A percentile compares a stretch with the other conserved stretches of the same genome.
Conservation (phyloP, 2,113 vertebrate genomes). For the Scomber colias region DNA sequence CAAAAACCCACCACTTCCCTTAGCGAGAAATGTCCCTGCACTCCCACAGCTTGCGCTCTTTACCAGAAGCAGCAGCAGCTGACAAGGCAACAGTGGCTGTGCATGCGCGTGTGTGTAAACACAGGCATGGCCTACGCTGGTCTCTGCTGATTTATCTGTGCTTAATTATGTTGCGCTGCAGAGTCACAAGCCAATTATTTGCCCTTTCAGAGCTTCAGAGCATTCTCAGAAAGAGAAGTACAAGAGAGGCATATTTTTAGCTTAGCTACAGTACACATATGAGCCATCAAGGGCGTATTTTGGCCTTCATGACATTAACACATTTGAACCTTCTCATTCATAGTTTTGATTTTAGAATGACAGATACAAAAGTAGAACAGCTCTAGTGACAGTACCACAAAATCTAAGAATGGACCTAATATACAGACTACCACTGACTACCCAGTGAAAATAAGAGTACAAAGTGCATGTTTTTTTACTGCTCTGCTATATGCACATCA, state of each 20-base stretch:
- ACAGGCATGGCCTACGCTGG: constrained; percentile 19
- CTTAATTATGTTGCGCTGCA: constrained; percentile 60
- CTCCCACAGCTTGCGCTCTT: constrained; percentile 73
- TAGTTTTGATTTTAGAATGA: constrained; percentile 12
- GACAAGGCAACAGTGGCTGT: constrained; percentile 59
- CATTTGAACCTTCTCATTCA: constrained; percentile 8
- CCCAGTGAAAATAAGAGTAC: background rate
- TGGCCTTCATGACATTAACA: constrained; percentile 2
- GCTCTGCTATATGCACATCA: background rate
- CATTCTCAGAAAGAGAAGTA: constrained; percentile 42
- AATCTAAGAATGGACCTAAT: no score
- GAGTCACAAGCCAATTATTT: constrained; percentile 70
- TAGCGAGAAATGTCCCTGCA: constrained; percentile 76
- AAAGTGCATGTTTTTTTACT: background rate
- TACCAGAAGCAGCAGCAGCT: constrained; percentile 79
- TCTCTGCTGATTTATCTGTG: constrained; percentile 64
- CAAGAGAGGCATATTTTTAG: constrained; percentile 37
- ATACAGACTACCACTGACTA: background rate
- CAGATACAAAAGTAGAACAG: background rate
- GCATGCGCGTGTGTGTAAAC: constrained; percentile 17
- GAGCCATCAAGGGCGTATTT: background rate
- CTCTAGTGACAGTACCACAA: no score
- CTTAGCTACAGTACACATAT: constrained; percentile 10
- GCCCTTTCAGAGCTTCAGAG: constrained; percentile 60
- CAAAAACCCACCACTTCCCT: constrained; percentile 79